phyloP scores from a whole-genome alignment of 2,113 vertebrate genomes.

The Bos javanicus region DNA sequence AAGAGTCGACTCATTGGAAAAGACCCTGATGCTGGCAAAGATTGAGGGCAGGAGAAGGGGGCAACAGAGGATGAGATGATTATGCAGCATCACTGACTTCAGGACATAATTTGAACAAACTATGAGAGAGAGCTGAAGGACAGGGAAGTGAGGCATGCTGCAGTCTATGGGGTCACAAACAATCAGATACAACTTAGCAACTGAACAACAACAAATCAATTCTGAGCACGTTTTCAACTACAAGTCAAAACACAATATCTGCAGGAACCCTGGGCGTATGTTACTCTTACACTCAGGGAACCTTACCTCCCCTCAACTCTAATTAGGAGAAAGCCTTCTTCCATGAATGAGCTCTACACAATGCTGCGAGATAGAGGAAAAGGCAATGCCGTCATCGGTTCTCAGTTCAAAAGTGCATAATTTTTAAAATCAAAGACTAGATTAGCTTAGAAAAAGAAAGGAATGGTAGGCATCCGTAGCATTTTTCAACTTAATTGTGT shows the following conservation, averaged over 20 bases:
- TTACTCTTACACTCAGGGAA: background rate
- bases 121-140: background rate
- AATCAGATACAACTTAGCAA: background rate
- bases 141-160: background rate
- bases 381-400: background rate
- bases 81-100: background rate
- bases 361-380: background rate
- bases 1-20: background rate
- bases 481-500: background rate
- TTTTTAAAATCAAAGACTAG: background rate
- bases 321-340: background rate
- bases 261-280: background rate
- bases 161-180: background rate
- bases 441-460: background rate
- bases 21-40: background rate
- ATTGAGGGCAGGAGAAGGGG: background rate
- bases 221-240: background rate
- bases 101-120: background rate
- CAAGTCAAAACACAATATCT: background rate
- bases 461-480: background rate
- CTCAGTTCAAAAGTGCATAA: background rate
- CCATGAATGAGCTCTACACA: background rate
- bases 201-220: background rate
- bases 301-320: background rate
- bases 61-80: background rate